Percentiles rank a stretch among this genome's conserved stretches.
These are phyloP conservation scores for Orchesella flavescens DNA, from an alignment of 2,888 invertebrate species.

Conservation along the genomic window DNA sequence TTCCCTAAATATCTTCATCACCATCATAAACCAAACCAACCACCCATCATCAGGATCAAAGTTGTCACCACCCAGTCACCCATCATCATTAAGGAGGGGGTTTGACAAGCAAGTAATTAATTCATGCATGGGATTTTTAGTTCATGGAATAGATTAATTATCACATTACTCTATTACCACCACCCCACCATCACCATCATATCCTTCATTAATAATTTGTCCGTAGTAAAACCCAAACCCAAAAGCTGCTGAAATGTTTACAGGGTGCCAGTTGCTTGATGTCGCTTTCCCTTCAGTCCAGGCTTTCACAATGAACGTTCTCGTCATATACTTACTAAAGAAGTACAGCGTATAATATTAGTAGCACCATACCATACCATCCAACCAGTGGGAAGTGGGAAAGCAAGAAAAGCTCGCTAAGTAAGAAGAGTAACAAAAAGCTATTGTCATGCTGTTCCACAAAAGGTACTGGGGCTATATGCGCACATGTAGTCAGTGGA, in stretches of 20 bases:
- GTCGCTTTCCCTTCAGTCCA: no score
- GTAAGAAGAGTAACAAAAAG: no score
- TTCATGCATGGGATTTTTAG: constrained; percentile 63
- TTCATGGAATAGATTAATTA: constrained; percentile 59
- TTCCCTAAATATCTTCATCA: constrained; percentile 25
- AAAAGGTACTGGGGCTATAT: no score
- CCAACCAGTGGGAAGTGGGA: no score
- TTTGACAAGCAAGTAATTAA: constrained; percentile 61
- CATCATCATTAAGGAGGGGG: constrained; percentile 40
- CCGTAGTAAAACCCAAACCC: constrained; percentile 28
- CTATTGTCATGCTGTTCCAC: no score
- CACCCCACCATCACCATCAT: not conserved
- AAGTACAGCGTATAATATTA: no score
- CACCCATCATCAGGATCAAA: constrained; percentile 48
- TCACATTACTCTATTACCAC: constrained; percentile 47
- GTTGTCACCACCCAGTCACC: constrained; percentile 46
- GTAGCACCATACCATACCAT: no score
- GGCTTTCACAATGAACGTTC: no score
- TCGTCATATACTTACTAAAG: no score
- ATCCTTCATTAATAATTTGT: constrained; percentile 56
- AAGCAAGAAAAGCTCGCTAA: no score
- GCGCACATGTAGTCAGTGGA: no score
- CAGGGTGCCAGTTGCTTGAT: no score
- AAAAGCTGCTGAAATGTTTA: not conserved
- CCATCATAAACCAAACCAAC: constrained; percentile 6